These are phyloP conservation scores for Forbesichthys papilliferus DNA, from an alignment of 2,113 vertebrate genomes.

Conservation along the genomic window DNA sequence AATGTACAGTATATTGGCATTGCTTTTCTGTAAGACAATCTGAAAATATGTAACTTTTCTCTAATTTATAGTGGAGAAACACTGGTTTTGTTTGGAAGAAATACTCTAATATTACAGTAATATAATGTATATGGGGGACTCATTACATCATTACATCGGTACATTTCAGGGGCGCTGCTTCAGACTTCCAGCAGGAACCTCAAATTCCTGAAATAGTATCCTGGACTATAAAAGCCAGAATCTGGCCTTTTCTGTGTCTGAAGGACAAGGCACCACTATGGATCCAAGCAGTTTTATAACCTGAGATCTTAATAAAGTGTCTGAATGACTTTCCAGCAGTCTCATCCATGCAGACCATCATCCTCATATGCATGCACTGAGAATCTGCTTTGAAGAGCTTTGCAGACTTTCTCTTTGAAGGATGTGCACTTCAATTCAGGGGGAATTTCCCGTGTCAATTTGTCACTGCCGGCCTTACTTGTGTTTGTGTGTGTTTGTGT, in stretches of 20 bases:
- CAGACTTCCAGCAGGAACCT: conserved; percentile 11
- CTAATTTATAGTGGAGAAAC: too few species aligned
- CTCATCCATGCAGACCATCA: conserved; percentile 22
- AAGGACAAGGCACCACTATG: conserved; percentile 36
- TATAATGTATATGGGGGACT: too few species aligned
- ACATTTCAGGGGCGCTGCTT: too few species aligned
- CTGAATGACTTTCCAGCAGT: conserved; percentile 65
- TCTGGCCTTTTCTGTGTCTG: conserved; percentile 52
- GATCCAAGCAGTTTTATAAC: conserved; percentile 62
- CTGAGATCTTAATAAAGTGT: conserved; percentile 70
- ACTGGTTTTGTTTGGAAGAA: too few species aligned
- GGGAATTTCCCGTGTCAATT: conserved; percentile 63
- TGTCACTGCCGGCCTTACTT: conserved; percentile 52
- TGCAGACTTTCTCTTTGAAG: conserved; percentile 67
- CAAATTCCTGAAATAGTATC: conserved; percentile 43
- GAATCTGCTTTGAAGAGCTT: conserved; percentile 66
- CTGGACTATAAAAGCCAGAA: conserved; percentile 54
- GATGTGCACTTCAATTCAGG: conserved; percentile 27
- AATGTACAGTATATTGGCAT: too few species aligned
- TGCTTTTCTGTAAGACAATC: too few species aligned
- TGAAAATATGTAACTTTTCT: too few species aligned
- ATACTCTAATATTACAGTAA: too few species aligned
- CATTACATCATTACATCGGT: too few species aligned
- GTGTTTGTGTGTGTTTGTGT: neutral
- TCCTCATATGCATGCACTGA: conserved; percentile 30